These are phyloP conservation scores for Pogonocherus hispidulus DNA, from an alignment of 2,888 invertebrate genomes.

Conservation along the genomic window DNA sequence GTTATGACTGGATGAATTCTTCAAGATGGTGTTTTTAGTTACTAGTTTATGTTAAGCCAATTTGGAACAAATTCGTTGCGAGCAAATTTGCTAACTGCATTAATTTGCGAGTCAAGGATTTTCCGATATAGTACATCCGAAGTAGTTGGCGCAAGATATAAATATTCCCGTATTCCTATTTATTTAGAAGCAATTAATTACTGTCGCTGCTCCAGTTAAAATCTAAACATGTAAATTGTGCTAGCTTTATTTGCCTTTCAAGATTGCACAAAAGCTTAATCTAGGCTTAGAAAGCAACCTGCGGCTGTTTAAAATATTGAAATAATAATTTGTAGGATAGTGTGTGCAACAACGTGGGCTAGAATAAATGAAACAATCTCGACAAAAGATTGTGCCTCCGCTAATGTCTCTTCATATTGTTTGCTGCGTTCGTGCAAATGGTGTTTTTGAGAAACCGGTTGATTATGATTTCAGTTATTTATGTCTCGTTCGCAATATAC, in stretches of 20 bases:
- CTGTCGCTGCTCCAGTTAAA: background rate
- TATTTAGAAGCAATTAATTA: conserved; percentile 10
- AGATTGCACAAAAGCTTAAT: conserved; percentile 27
- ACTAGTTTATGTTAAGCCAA: too few species aligned
- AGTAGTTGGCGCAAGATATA: background rate
- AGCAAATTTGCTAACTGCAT: too few species aligned
- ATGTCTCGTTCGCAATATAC: too few species aligned
- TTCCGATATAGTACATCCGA: too few species aligned
- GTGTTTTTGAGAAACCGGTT: too few species aligned
- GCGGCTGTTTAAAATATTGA: conserved; percentile 42
- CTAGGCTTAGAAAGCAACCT: conserved; percentile 27
- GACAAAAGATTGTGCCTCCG: background rate
- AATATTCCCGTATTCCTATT: background rate
- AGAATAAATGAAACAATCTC: background rate
- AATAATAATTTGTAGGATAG: conserved; percentile 52
- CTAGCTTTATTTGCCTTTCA: conserved; percentile 7
- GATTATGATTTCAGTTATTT: too few species aligned
- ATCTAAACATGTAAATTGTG: background rate
- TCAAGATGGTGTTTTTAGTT: too few species aligned
- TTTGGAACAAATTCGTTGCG: too few species aligned
- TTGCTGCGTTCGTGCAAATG: too few species aligned
- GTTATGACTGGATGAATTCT: too few species aligned
- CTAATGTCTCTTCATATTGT: too few species aligned
- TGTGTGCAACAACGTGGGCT: conserved; percentile 48
- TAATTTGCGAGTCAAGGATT: too few species aligned